phyloP scores from a whole-genome alignment of 1,140 invertebrate species.

The Platorchestia sp. region DNA sequence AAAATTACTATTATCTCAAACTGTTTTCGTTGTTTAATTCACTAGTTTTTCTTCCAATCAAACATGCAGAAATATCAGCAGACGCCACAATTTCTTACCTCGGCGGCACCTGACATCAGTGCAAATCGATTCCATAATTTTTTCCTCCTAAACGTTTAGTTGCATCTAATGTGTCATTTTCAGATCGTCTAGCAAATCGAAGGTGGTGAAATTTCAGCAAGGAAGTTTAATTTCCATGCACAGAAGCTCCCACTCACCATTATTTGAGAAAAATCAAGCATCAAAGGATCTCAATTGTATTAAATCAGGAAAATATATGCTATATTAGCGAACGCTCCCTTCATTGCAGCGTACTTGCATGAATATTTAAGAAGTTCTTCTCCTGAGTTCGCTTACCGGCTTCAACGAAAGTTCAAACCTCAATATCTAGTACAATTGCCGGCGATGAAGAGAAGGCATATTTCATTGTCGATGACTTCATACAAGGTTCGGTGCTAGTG shows the following conservation, averaged over 20 bases:
- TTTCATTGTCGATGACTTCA: conserved; percentile 38
- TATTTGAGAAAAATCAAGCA: background rate
- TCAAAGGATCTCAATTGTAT: background rate
- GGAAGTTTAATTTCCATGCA: background rate
- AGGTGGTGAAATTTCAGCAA: background rate
- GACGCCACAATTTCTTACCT: background rate
- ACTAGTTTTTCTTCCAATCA: background rate
- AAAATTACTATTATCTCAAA: background rate
- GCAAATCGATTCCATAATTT: background rate
- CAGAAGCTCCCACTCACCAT: background rate
- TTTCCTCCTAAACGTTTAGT: background rate
- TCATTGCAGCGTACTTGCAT: background rate
- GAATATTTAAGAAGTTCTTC: conserved; percentile 33
- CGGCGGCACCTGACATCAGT: background rate
- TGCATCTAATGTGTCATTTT: background rate
- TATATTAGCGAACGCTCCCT: background rate
- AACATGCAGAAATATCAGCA: background rate
- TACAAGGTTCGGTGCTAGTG: background rate
- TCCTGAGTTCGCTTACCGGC: background rate
- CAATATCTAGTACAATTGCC: background rate
- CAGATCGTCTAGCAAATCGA: background rate
- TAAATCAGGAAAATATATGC: background rate
- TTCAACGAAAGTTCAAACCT: background rate
- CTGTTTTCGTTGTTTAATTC: background rate
- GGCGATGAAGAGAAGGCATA: background rate